Conservation (phyloP, 2,888 invertebrate genomes). For the Nymphalis urticae region DNA sequence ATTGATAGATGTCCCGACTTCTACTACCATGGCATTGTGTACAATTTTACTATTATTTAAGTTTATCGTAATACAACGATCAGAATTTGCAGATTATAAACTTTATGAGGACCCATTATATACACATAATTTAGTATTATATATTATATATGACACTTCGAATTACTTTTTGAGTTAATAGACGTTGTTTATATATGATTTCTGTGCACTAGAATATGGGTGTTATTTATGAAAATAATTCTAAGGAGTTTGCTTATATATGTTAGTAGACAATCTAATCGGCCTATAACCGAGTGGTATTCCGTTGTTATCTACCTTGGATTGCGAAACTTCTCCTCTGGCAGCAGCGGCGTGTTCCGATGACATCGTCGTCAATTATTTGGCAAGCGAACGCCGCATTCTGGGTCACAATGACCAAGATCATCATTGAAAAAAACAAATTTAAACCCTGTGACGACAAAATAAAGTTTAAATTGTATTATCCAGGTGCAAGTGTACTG, state of each 20-base stretch:
- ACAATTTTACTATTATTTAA: background rate
- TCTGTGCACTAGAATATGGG: too few relatives aligned
- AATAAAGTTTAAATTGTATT: constrained; percentile 27
- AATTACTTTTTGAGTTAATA: too few relatives aligned
- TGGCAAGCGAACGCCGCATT: constrained; percentile 72
- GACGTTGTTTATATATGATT: too few relatives aligned
- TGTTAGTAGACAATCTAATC: background rate
- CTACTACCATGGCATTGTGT: background rate
- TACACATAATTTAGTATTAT: too few relatives aligned
- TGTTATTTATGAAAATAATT: too few relatives aligned
- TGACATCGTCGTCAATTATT: constrained; percentile 77
- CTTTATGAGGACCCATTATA: too few relatives aligned
- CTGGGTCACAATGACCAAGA: constrained; percentile 61
- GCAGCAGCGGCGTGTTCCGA: constrained; percentile 58
- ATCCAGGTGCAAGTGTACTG: constrained; percentile 9
- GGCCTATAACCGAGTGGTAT: constrained; percentile 23
- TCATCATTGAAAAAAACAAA: constrained; percentile 18
- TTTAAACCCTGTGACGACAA: constrained; percentile 21
- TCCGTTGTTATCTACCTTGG: constrained; percentile 34
- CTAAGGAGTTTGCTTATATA: too few relatives aligned
- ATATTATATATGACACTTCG: too few relatives aligned
- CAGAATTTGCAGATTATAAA: too few relatives aligned
- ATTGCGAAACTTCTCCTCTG: constrained; percentile 73
- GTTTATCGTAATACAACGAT: too few relatives aligned
- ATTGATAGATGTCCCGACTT: background rate